phyloP scores from a whole-genome alignment of 1,140 invertebrate genomes.

The Coelopa frigida region DNA sequence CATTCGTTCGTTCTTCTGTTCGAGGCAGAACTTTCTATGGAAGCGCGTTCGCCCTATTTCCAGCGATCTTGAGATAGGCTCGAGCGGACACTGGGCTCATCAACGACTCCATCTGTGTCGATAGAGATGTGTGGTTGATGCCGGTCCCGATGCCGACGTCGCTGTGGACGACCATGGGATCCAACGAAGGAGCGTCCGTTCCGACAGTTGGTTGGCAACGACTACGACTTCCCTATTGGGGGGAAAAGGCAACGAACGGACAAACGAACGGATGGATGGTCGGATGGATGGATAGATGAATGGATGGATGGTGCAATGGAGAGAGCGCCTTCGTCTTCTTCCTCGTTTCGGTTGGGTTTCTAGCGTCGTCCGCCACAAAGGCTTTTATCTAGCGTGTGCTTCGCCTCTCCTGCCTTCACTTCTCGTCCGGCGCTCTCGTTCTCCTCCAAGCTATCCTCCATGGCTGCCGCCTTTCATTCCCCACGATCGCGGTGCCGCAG shows the following conservation, averaged over 20 bases:
- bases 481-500: neutral
- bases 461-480: neutral
- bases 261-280: neutral
- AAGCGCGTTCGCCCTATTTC: too few relatives aligned
- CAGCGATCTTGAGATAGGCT: too few relatives aligned
- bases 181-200: too few relatives aligned
- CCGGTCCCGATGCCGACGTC: too few relatives aligned
- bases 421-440: neutral
- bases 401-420: neutral
- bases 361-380: neutral
- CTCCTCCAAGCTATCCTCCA: neutral
- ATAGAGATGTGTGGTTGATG: too few relatives aligned
- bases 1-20: too few relatives aligned
- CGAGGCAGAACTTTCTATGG: too few relatives aligned
- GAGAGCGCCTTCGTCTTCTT: neutral
- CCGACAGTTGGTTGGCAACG: too few relatives aligned
- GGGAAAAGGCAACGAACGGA: neutral
- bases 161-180: too few relatives aligned
- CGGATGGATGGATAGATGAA: neutral
- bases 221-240: too few relatives aligned
- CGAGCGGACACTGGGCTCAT: too few relatives aligned
- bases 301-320: neutral
- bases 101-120: too few relatives aligned
- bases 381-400: neutral
- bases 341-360: neutral